phyloP scores from a whole-genome alignment of 2,113 vertebrate species.

The Mugil cephalus region DNA sequence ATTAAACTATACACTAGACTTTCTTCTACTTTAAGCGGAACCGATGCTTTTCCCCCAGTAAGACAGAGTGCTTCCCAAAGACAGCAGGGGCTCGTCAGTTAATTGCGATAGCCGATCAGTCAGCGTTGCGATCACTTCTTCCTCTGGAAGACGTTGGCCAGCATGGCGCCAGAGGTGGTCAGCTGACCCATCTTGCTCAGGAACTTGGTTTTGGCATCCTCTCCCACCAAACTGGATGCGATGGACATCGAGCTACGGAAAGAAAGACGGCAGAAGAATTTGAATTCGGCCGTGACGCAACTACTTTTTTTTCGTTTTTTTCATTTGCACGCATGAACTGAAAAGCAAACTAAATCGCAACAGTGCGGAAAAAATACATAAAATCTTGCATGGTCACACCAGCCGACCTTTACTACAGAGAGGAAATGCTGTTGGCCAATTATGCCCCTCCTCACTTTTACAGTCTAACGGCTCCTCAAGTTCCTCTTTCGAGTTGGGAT shows the following conservation, averaged over 20 bases:
- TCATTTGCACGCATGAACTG: background rate
- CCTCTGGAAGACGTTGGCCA: slow-evolving; percentile 99
- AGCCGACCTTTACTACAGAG: background rate
- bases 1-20: slow-evolving; percentile 28
- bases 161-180: slow-evolving; percentile 97
- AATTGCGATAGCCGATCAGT: slow-evolving; percentile 9
- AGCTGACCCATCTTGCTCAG: slow-evolving; percentile 99
- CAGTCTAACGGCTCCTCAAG: slow-evolving; percentile 64
- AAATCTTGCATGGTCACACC: too few relatives aligned
- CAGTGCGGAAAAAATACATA: too few relatives aligned
- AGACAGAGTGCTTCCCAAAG: slow-evolving; percentile 54
- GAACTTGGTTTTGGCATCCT: slow-evolving; percentile 99
- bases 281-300: background rate
- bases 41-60: slow-evolving; percentile 17
- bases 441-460: slow-evolving; percentile 57
- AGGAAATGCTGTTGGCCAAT: slow-evolving; percentile 52
- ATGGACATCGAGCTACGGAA: slow-evolving; percentile 93
- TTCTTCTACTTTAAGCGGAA: slow-evolving; percentile 28
- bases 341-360: background rate
- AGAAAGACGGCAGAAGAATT: background rate
- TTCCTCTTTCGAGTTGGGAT: slow-evolving; percentile 72
- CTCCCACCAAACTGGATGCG: slow-evolving; percentile 96
- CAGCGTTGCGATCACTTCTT: slow-evolving; percentile 86
- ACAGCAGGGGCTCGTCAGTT: slow-evolving; percentile 81
- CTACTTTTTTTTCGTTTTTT: too few relatives aligned